phyloP scores from a whole-genome alignment of 2,888 invertebrate genomes.

The Caenorhabditis sinica region DNA sequence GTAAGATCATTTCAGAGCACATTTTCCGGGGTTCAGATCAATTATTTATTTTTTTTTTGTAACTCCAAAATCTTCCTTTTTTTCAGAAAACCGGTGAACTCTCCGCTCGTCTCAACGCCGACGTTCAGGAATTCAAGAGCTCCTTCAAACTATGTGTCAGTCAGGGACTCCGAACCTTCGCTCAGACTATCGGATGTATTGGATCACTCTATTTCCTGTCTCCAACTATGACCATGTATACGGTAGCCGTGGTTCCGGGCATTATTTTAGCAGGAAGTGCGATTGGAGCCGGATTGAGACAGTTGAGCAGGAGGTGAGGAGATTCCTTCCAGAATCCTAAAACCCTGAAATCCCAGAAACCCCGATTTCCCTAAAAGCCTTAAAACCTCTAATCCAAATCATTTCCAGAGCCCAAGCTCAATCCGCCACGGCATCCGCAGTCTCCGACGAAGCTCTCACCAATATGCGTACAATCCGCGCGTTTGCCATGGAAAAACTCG shows the following conservation, averaged over 20 bases:
- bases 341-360: too few species aligned
- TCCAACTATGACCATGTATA: conserved; percentile 92
- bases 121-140: conserved; percentile 97
- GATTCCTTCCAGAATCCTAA: background rate
- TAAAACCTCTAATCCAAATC: background rate
- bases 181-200: conserved; percentile 90
- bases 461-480: conserved; percentile 96
- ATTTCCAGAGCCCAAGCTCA: conserved; percentile 77
- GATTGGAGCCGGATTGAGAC: conserved; percentile 89
- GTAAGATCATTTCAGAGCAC: too few species aligned
- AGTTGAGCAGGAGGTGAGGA: conserved; percentile 72
- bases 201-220: conserved; percentile 92
- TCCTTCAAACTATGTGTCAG: conserved; percentile 95
- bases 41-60: too few species aligned
- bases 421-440: conserved; percentile 90
- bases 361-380: background rate
- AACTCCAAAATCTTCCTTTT: background rate
- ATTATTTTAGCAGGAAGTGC: conserved; percentile 92
- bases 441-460: conserved; percentile 94
- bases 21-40: too few species aligned
- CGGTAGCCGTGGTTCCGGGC: conserved; percentile 91
- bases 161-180: conserved; percentile 91
- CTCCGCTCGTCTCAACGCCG: conserved; percentile 93
- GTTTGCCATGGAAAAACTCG: conserved; percentile 94
- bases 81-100: conserved; percentile 88